Percentiles rank a stretch among this genome's conserved stretches.
These are phyloP conservation scores for Eurystomus gularis DNA, from an alignment of 2,113 vertebrate species.

Conservation along the genomic window DNA sequence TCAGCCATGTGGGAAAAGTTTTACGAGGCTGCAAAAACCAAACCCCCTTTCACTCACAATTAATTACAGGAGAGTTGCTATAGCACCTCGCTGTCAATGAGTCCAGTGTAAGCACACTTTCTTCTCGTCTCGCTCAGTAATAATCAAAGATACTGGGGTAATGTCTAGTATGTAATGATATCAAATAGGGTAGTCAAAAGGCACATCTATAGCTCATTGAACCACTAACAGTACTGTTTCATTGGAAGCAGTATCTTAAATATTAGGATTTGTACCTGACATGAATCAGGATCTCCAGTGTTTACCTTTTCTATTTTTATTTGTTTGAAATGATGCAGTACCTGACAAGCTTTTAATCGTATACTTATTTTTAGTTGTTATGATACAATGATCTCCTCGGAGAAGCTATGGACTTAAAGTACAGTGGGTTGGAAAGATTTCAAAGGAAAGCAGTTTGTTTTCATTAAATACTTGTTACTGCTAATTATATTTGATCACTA, in stretches of 20 bases:
- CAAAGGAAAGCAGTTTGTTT: slow-evolving; percentile 72
- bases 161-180: slow-evolving; percentile 13
- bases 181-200: slow-evolving; percentile 20
- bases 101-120: slow-evolving; percentile 71
- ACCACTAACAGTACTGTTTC: background rate
- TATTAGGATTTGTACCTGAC: background rate
- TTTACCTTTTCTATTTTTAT: slow-evolving; percentile 19
- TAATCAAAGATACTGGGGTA: slow-evolving; percentile 81
- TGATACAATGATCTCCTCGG: slow-evolving; percentile 11
- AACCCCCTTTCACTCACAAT: slow-evolving; percentile 84
- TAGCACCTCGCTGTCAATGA: slow-evolving; percentile 80
- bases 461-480: slow-evolving; percentile 75
- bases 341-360: slow-evolving; percentile 7
- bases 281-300: background rate
- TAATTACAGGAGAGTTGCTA: slow-evolving; percentile 87
- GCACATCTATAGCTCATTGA: slow-evolving; percentile 18
- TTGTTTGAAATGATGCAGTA: background rate
- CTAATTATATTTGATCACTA: slow-evolving; percentile 75
- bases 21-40: slow-evolving; percentile 81
- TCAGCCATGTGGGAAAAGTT: slow-evolving; percentile 91
- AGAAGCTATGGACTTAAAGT: slow-evolving; percentile 49
- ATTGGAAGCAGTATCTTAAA: slow-evolving; percentile 11
- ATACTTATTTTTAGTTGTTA: background rate
- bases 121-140: slow-evolving; percentile 79
- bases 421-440: slow-evolving; percentile 55